Conservation (phyloP, 2,113 vertebrate genomes). For the Brachyhypopomus gauderio region DNA sequence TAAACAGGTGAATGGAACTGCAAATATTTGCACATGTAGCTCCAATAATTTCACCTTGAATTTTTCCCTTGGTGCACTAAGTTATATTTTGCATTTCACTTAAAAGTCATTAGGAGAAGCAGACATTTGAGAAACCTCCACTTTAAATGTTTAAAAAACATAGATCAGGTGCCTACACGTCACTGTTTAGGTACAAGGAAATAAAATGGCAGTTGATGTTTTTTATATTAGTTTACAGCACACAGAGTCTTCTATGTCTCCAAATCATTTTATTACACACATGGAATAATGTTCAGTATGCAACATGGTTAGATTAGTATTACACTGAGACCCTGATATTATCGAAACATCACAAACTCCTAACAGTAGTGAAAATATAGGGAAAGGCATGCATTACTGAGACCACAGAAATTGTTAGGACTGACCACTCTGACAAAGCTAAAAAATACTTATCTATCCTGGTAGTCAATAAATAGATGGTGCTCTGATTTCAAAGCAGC, state of each 20-base stretch:
- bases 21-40: conserved; percentile 39
- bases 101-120: conserved; percentile 10
- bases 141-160: no score
- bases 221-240: no score
- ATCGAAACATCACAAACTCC: no score
- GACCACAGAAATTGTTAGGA: background rate
- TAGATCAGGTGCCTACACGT: no score
- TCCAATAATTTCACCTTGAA: conserved; percentile 41
- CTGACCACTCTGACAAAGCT: background rate
- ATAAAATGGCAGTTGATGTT: background rate
- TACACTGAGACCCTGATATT: no score
- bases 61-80: conserved; percentile 1
- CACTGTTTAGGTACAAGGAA: background rate
- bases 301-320: no score
- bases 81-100: background rate
- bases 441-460: background rate
- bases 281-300: no score
- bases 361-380: background rate
- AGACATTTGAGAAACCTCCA: background rate
- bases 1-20: conserved; percentile 30
- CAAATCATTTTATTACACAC: no score
- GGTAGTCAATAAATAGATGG: background rate
- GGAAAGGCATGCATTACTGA: background rate
- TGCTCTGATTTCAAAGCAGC: no score
- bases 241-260: no score